Evolutionary conservation across 1,140 invertebrate species (phyloP).

Genomic region (Polypedilum pembai): DNA sequence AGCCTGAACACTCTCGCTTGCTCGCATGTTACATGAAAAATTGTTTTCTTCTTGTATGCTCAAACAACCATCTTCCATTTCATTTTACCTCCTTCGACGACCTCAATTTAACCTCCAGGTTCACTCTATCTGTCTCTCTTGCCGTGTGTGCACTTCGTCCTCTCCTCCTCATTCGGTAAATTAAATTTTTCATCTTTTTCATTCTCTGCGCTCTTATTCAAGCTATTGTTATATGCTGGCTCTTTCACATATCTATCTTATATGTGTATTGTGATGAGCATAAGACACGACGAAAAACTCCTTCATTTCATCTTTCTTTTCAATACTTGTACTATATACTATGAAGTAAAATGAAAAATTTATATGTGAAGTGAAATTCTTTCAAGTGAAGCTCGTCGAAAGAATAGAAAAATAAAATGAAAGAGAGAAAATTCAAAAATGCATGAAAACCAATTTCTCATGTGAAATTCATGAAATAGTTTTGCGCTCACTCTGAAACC

Average conservation of each 20-base stretch:
- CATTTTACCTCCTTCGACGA: neutral
- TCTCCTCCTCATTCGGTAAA: neutral
- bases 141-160: neutral
- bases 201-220: neutral
- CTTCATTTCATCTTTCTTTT: neutral
- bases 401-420: neutral
- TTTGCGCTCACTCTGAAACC: neutral
- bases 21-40: constrained; percentile 1
- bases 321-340: neutral
- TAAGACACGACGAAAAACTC: neutral
- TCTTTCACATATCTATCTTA: neutral
- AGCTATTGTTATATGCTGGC: neutral
- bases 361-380: neutral
- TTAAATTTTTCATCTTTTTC: constrained; percentile 4
- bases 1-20: neutral
- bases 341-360: constrained; percentile 1
- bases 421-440: neutral
- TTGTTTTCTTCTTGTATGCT: neutral
- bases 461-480: constrained; percentile 18
- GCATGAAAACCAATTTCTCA: constrained; percentile 17
- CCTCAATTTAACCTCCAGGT: constrained; percentile 4
- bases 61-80: neutral
- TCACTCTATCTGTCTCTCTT: neutral
- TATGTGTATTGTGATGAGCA: neutral
- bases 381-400: neutral